Conservation (phyloP, 2,797 vertebrate genomes). For the Garrulus glandarius region DNA sequence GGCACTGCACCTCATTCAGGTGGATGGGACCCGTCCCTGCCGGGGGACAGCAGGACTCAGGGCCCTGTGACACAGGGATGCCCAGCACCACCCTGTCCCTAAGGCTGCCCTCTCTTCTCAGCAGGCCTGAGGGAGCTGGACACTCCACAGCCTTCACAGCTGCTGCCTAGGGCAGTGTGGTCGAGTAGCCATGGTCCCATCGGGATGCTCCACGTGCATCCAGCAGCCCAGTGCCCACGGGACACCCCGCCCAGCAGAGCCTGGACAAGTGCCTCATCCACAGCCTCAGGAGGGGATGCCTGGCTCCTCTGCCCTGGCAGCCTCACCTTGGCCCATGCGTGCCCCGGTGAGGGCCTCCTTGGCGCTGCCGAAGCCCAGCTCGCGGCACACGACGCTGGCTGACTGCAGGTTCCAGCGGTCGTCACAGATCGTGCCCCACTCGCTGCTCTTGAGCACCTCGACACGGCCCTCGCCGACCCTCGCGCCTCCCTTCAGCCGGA, state of each 20-base stretch:
- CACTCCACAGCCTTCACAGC: background rate
- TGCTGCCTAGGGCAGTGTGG: fast-evolving
- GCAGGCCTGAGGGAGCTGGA: background rate
- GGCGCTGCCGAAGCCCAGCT: conserved; percentile 93
- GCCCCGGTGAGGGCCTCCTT: conserved; percentile 90
- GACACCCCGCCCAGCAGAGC: background rate
- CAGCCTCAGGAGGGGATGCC: background rate
- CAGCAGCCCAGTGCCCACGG: fast-evolving
- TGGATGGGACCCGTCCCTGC: conserved; percentile 92
- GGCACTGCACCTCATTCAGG: conserved; percentile 90
- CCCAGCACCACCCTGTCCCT: background rate
- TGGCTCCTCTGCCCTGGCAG: too few species aligned
- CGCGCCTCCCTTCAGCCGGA: conserved; percentile 91
- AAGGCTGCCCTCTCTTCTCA: background rate
- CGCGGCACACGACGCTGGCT: conserved; percentile 92
- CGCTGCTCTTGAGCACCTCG: conserved; percentile 85
- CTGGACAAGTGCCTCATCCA: fast-evolving
- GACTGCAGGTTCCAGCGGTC: conserved; percentile 91
- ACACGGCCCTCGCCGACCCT: conserved; percentile 88
- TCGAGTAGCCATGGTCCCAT: fast-evolving
- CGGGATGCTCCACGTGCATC: fast-evolving
- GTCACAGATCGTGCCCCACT: conserved; percentile 94
- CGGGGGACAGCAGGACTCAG: background rate
- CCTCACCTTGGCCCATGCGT: conserved; percentile 93
- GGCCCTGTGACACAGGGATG: too few species aligned